Evolutionary conservation across 2,888 invertebrate species (phyloP).

Genomic region (Melikaiella ostensackeni): DNA sequence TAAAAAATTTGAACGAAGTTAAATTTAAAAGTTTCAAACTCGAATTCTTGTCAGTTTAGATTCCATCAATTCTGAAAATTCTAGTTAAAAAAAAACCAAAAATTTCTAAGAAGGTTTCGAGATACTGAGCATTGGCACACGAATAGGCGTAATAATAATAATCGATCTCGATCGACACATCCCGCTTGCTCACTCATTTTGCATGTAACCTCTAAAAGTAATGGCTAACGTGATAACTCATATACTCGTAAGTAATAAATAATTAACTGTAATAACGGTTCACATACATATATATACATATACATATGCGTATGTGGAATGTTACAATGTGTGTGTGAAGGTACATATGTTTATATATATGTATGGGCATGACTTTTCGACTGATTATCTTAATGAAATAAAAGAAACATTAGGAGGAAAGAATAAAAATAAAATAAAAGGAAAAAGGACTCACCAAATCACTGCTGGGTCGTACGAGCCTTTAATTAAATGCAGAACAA

Average conservation of each 20-base stretch:
- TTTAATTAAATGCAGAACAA: not conserved
- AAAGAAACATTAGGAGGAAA: conserved; percentile 1
- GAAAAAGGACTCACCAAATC: conserved; percentile 46
- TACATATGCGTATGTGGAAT: conserved; percentile 59
- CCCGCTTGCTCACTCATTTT: conserved; percentile 61
- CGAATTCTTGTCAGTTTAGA: too few relatives aligned
- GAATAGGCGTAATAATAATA: conserved; percentile 43
- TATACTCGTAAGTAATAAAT: conserved; percentile 54
- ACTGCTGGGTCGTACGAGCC: conserved; percentile 9
- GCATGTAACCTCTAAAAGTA: conserved; percentile 59
- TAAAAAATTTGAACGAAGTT: too few relatives aligned
- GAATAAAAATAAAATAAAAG: conserved; percentile 42
- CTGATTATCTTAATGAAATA: conserved; percentile 72
- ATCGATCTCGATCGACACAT: conserved; percentile 44
- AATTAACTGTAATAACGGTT: conserved; percentile 41
- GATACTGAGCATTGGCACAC: conserved; percentile 25
- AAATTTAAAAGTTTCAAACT: too few relatives aligned
- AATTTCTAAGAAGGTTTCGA: conserved; percentile 23
- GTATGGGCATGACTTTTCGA: conserved; percentile 74
- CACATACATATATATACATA: conserved; percentile 53
- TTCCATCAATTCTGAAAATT: not conserved
- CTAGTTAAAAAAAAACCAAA: not conserved
- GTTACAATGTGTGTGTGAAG: conserved; percentile 45
- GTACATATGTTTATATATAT: conserved; percentile 65
- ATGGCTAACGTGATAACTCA: conserved; percentile 67